Base-by-base conservation (phyloP, 2,888 invertebrate genomes). In the Theretra japonica region DNA sequence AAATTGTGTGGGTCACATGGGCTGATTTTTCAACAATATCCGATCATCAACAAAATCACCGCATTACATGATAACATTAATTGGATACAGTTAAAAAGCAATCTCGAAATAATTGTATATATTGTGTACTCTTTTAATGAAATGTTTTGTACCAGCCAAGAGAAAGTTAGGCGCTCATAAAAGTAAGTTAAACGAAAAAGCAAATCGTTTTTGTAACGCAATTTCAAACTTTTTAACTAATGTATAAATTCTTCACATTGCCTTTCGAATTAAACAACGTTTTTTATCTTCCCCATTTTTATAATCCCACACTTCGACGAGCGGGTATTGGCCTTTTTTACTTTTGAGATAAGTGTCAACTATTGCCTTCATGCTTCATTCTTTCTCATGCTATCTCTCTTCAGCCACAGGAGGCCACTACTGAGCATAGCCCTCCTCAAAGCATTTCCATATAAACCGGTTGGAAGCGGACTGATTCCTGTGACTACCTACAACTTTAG, bases 181-280 rank as follows among this genome's bases (percentile, higher is more conserved):
- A 65, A 41, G 21, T 65, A 4, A 48, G 65, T 48, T 48, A 23
- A 65, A 65, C 17, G 65, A 65, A 65, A 65, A 65, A 17, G 65
- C 23, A 65, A 65, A 65, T 48, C 41, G 48, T 48, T 65, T 41
- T 65, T 48, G 23, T 65, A 65, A 65, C 21, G 23, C 41, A 48
- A 65, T 65, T 65, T 48, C 41, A 48, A 62, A 65, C 65, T 65
- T 65, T 65, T 23, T 23, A 48, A 65, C 65, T 23, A 65, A 41
- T 48, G 60, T 60, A 15, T 41, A 33, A 30, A 33, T 21, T 41
- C 11, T 33, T 21, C 21, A 21, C 41, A 48, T 65, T 65, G 41
- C 21, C 23, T 65, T 65, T 65, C 23, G 15, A 41, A 41, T 41
- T 41, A 41, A 62, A 41, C 62, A 62, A 33, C 5, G 33, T 15